Base-by-base conservation (phyloP, 1,140 invertebrate genomes). In the Heterodera schachtii region DNA sequence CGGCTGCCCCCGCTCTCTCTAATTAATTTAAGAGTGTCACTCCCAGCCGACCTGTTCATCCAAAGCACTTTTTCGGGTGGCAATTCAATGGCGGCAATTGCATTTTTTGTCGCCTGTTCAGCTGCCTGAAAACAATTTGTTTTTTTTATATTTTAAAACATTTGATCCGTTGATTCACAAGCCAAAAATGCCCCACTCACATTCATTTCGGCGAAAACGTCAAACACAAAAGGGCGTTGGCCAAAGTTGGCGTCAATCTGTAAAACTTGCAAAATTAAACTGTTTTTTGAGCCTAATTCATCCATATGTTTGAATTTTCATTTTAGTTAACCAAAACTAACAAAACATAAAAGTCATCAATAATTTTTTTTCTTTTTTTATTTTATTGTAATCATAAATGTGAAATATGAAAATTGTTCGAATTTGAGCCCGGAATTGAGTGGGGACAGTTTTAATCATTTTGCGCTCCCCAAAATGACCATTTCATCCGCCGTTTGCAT, bases 401-500 rank as follows among this genome's bases (percentile, higher is more conserved):
- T 31, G 31, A 31, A 31, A 31, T 31, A 31, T 1, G 1, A 31
- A 31, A 31, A 31, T 0, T 31, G 31, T 1, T 31, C 31, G 31
- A 31, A 0, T 31, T 31, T 0, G 31, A 31, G 31, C 31, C 31
- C 31, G 31, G 31, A 31, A 31, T 31, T 31, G 31, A n/a, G n/a
- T n/a, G n/a, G n/a, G n/a, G n/a, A n/a, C n/a, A 31, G 31, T 31
- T 31, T 31, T n/a, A 6, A 49, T 7, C 43, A 75, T 11, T 11
- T 75, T 75, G 1, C 9, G 46, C 98, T 52, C 41, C n/a, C 13
- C 3, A 75, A 75, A 16, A 19, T 64, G 49, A 78, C 95, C 49
- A 98, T 94, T 92, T 98, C 97, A 69, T 96, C 96, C 0, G 96
- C 95, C 70, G 96, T 98, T 92, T 99, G 97, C 71, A 99, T 92